Percentiles rank a stretch among this genome's conserved stretches.
Conservation (phyloP, 2,797 vertebrate species). For the Ataeniobius toweri region DNA sequence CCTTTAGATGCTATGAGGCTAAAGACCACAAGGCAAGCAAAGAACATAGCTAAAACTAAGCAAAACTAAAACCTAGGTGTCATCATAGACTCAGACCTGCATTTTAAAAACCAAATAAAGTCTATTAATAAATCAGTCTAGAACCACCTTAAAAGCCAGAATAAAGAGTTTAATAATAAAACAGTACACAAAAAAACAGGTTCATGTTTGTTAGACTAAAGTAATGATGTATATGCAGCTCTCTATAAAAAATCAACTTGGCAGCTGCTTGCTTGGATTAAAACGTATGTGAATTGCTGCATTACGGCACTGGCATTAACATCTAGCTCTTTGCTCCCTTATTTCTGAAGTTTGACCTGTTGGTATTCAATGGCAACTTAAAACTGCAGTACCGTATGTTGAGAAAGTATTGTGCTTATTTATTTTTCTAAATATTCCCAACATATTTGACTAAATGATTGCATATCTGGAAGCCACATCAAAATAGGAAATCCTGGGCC, state of each 20-base stretch:
- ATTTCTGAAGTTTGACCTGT: neutral
- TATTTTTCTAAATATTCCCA: conserved; percentile 1
- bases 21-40: no score
- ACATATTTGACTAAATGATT: neutral
- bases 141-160: no score
- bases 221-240: neutral
- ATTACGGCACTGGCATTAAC: neutral
- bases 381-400: neutral
- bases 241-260: neutral
- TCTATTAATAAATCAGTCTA: no score
- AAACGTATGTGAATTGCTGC: neutral
- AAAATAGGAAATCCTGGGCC: conserved; percentile 37
- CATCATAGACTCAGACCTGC: no score
- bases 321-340: neutral
- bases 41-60: no score
- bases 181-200: neutral
- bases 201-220: neutral
- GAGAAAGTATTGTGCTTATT: neutral
- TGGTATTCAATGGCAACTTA: no score
- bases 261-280: neutral
- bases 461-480: conserved; percentile 13
- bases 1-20: neutral
- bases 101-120: no score
- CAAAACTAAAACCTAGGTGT: no score
- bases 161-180: neutral